Base-by-base conservation (phyloP, 2,113 vertebrate species). In the Acrocephalus arundinaceus region DNA sequence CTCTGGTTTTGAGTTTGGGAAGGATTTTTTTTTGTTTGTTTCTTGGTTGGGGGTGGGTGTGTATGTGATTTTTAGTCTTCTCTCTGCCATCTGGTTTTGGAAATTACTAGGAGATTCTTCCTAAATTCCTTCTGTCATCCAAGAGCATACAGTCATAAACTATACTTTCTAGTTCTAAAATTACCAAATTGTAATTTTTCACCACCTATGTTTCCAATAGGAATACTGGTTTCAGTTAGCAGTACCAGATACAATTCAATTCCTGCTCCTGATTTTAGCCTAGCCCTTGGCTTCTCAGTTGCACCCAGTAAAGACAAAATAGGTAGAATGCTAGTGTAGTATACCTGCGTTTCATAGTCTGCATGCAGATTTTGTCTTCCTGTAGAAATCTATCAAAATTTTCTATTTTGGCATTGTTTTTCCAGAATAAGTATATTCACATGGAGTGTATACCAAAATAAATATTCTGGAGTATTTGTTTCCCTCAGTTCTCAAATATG, bases 381-480 rank as follows among this genome's bases (percentile, higher is more conserved):
- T 77, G 6, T 68, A 77, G 63, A 94, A 95, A 81, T 84, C 19
- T 27, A 72, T 80, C 76, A 88, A 84, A 86, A 81, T 75, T 84
- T 81, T 82, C n/a, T 90, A 4, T 88, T 92, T 65, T 81, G 75
- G 48, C 57, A 54, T 89, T 85, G 37, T 92, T 95, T 93, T 93
- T 77, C 52, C 52, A 68, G 52, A 93, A 28, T 81, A 92, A 90
- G 52, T 90, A 37, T n/a, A 83, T 93, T 45, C 73, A 84, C 57
- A 78, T 88, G 68, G 68, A 84, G 24, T 80, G 84, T 84, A 58
- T 92, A 94, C 85, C 68, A 84, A 92, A 96, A 96, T 84, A 94
- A 96, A 90, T 96, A 92, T 77, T 88, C 61, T 86, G 65, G 39
- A 96, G 83, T 74, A 84, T 27, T 83, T 94, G 70, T 11, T 90